Base-by-base conservation (phyloP, 35 echinoderm and acorn worm genomes). In the Apostichopus japonicus region DNA sequence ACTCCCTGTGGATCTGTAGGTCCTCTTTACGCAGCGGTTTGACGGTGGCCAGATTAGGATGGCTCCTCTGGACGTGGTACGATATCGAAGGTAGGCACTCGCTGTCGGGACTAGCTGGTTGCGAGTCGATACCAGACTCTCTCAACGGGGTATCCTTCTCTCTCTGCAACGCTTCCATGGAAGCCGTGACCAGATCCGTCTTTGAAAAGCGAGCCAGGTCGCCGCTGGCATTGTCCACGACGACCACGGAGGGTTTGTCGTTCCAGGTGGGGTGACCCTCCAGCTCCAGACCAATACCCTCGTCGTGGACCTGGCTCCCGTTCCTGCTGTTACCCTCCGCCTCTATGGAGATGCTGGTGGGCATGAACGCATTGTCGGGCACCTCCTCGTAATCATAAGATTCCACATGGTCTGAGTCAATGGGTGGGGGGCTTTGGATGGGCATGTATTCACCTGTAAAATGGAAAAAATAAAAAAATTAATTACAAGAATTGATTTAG, bases 221-320 rank as follows among this genome's bases (percentile, higher is more conserved):
- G 8, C 57, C 58, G 1, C 25, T 24, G 17, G 87, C 93, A 79
- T 79, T 84, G 15, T 65, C 93, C 62, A 90, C 93, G 5, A 93
- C 72, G 10, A 93, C 83, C 3, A 87, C 53, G 59, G 93, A 90
- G 15, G 93, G 88, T 70, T 90, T 88, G 27, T 94, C 78, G 53
- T 63, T 89, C 86, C 86, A 89, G 17, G 77, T 61, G 15, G 93
- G 93, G 62, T 94, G 72, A 0, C 88, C 93, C 53, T 94, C 93
- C 13, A 94, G 78, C 58, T 94, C 93, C 87, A 94, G 77, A 81
- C 93, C 82, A 23, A 94, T 94, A 3, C 93, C 93, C 11, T 94
- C 93, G 56, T 94, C 93, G 2, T 78, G 59, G 1, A 90, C 82
- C 76, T 62, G 59, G 16, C 54, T 78, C 11, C 16, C 87, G 23